A percentile compares a stretch with the other conserved stretches of the same genome.
phyloP scores from a whole-genome alignment of 2,888 invertebrate species.

The Leptarthrus brevirostris region DNA sequence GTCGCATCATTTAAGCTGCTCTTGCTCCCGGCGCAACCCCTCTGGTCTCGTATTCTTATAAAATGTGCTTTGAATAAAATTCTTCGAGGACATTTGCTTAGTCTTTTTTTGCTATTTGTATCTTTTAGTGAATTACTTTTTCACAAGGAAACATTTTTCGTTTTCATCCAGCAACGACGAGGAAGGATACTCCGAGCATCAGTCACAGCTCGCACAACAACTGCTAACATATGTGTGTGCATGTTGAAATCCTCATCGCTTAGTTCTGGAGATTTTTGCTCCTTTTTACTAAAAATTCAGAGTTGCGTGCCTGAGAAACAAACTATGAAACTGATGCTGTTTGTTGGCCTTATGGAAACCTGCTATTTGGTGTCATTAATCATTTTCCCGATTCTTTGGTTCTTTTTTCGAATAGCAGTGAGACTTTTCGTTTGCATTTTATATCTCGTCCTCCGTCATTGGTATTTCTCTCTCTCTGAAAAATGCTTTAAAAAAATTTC shows the following conservation, averaged over 20 bases:
- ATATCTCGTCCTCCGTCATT: too few species aligned
- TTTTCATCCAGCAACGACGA: slow-evolving; percentile 2
- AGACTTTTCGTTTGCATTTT: background rate
- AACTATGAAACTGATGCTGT: slow-evolving; percentile 43
- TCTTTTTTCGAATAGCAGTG: background rate
- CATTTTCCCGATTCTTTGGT: slow-evolving; percentile 34
- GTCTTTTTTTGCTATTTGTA: slow-evolving; percentile 45
- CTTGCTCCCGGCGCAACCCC: slow-evolving; percentile 8
- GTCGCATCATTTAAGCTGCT: slow-evolving; percentile 41
- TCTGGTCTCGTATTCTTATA: slow-evolving; percentile 36
- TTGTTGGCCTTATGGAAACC: slow-evolving; percentile 43
- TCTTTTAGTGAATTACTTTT: slow-evolving; percentile 39
- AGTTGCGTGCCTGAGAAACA: slow-evolving; percentile 40
- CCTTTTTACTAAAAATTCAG: background rate
- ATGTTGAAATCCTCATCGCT: slow-evolving; percentile 1
- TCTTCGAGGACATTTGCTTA: slow-evolving; percentile 30
- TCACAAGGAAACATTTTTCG: slow-evolving; percentile 30
- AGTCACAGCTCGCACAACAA: slow-evolving; percentile 39
- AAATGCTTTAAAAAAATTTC: too few species aligned
- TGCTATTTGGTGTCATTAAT: slow-evolving; percentile 53
- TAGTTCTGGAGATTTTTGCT: slow-evolving; percentile 1
- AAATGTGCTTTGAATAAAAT: slow-evolving; percentile 49
- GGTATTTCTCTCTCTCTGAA: too few species aligned
- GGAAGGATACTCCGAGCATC: slow-evolving; percentile 31
- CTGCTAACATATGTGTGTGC: slow-evolving; percentile 18